These are phyloP conservation scores for Drosophila bunnanda DNA, from an alignment of 2,888 invertebrate genomes.

Conservation along the genomic window DNA sequence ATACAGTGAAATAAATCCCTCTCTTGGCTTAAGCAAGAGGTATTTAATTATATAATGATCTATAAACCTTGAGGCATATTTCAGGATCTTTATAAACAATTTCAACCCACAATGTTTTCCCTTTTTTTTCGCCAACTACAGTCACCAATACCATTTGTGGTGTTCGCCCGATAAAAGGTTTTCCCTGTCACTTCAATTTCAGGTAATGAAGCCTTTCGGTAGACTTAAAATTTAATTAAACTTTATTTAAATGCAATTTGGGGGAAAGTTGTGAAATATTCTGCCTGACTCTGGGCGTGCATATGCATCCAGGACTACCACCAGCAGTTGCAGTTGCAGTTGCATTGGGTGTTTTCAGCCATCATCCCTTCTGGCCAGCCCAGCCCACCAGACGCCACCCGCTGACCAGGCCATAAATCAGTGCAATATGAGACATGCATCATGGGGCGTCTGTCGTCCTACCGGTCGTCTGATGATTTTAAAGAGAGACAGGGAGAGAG, in stretches of 20 bases:
- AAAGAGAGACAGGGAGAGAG: background rate
- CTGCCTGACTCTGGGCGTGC: background rate
- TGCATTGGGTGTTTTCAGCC: constrained; percentile 13
- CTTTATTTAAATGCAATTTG: constrained; percentile 40
- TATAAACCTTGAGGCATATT: background rate
- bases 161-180: constrained; percentile 26
- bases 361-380: background rate
- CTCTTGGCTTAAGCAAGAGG: background rate
- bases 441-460: constrained; percentile 49
- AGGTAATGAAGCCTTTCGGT: constrained; percentile 19
- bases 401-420: constrained; percentile 64
- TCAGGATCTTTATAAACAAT: background rate
- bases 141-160: constrained; percentile 16
- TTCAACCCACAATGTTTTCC: background rate
- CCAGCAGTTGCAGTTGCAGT: constrained; percentile 35
- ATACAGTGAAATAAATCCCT: background rate
- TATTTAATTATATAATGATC: background rate
- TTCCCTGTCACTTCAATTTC: constrained; percentile 25
- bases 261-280: constrained; percentile 20
- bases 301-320: constrained; percentile 6
- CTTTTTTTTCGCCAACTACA: background rate
- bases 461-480: constrained; percentile 41
- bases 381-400: constrained; percentile 18
- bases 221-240: constrained; percentile 35
- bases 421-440: constrained; percentile 70